phyloP scores from a whole-genome alignment of 2,888 invertebrate species.

The Vanessa cardui region DNA sequence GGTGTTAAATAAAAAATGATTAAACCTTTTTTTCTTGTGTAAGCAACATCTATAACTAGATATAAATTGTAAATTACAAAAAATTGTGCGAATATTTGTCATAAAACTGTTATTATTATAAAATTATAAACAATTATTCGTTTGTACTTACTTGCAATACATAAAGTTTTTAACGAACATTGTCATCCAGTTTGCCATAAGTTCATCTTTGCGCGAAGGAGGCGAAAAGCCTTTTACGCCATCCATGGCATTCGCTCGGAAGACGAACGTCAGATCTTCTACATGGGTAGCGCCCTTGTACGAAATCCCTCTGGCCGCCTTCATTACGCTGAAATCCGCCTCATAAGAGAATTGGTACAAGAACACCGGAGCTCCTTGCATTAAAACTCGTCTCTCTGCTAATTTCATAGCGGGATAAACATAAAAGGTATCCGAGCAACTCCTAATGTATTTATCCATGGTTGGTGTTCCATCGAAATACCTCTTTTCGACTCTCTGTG shows the following conservation, averaged over 20 bases:
- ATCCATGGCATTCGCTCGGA: slow-evolving; percentile 61
- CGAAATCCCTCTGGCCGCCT: slow-evolving; percentile 58
- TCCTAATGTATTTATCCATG: slow-evolving; percentile 55
- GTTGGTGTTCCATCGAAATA: slow-evolving; percentile 56
- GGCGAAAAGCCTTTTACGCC: slow-evolving; percentile 41
- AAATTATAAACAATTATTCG: not conserved
- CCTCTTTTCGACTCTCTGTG: slow-evolving; percentile 47
- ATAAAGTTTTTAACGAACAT: slow-evolving; percentile 60
- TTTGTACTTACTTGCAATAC: slow-evolving; percentile 56
- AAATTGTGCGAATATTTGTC: not conserved
- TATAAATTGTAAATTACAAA: too few species aligned
- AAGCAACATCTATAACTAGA: too few species aligned
- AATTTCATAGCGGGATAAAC: slow-evolving; percentile 63
- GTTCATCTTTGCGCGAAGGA: slow-evolving; percentile 46
- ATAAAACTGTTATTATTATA: not conserved
- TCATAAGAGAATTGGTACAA: slow-evolving; percentile 81
- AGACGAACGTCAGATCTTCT: slow-evolving; percentile 83
- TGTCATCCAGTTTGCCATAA: slow-evolving; percentile 62
- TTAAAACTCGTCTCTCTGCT: slow-evolving; percentile 48
- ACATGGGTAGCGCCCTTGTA: slow-evolving; percentile 82
- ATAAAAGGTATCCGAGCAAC: slow-evolving; percentile 61
- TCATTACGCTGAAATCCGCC: slow-evolving; percentile 72
- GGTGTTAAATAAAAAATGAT: too few species aligned
- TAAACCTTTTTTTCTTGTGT: too few species aligned
- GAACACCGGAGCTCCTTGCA: slow-evolving; percentile 68